phyloP scores from a whole-genome alignment of 1,140 invertebrate genomes.

The Nasonia vitripennis region DNA sequence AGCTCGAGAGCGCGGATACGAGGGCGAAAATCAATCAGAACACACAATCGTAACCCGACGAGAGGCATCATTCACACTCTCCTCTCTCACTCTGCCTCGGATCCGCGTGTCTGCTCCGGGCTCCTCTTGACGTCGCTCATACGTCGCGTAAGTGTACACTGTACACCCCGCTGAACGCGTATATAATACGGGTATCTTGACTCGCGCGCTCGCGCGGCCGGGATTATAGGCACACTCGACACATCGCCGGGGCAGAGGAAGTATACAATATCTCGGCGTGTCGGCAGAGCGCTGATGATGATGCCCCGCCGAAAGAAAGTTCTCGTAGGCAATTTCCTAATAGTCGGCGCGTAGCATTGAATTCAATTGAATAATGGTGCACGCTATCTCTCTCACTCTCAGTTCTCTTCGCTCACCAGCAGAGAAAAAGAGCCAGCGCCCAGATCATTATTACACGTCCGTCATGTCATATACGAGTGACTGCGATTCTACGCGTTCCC shows the following conservation, averaged over 20 bases:
- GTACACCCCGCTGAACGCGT: neutral
- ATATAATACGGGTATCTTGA: neutral
- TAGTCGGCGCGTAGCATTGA: constrained; percentile 72
- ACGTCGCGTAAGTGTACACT: neutral
- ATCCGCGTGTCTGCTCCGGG: neutral
- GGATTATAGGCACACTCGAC: neutral
- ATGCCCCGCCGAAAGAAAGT: constrained; percentile 73
- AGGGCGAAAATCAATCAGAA: neutral
- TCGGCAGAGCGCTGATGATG: constrained; percentile 45
- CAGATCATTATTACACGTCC: constrained; percentile 66
- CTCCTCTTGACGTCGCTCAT: neutral
- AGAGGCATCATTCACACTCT: neutral
- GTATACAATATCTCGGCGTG: constrained; percentile 53
- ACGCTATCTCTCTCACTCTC: neutral
- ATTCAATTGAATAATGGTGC: constrained; percentile 75
- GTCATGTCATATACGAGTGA: constrained; percentile 58
- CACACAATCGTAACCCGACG: neutral
- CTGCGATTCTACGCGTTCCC: constrained; percentile 63
- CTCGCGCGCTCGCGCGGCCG: neutral
- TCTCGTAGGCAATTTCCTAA: constrained; percentile 75
- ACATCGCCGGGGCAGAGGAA: constrained; percentile 22
- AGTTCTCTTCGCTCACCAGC: constrained; percentile 13
- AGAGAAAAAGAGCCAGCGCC: constrained; percentile 64
- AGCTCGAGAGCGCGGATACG: no score
- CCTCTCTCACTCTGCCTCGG: no score